Base-by-base conservation (phyloP, 1,140 invertebrate species). In the Monomorium pharaonis region DNA sequence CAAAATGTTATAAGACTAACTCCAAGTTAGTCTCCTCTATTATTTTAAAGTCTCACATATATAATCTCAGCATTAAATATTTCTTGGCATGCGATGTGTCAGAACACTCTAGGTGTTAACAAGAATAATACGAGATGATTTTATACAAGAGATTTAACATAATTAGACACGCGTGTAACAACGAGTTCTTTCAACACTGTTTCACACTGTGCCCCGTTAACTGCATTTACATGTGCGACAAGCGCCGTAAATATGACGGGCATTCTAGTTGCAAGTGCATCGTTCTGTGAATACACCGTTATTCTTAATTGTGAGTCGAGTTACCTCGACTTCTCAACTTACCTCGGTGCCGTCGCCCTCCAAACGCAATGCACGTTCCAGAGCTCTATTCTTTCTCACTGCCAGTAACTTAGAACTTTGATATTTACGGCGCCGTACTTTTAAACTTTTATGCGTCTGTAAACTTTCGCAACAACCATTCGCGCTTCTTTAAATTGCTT, bases 231-330 rank as follows among this genome's bases (percentile, higher is more conserved):
- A 72, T 83, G 24, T 24, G 51, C 33, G 49, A 81, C 63, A 70
- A 72, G 65, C n/a, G 44, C 44, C 47, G 76, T 44, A 24, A 30
- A 72, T 65, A 78, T 16, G 49, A 67, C n/a, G 72, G 33, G 44
- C 9, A 76, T 81, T 69, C 51, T 56, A 72, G 24, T 56, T 72
- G 47, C 33, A 80, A 78, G 49, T 80, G 77, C 77, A 80, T 69
- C 60, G 62, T 80, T 80, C 62, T 72, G 62, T 42, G 24, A 58
- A 56, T 83, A 33, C 51, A 83, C 78, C 67, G 78, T 83, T 83
- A 83, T 27, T 72, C 42, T 27, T 70, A 58, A 67, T 67, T 67
- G 63, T 44, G 21, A 51, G 62, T n/a, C 76, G 75, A 56, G 7
- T 69, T 16, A 2, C n/a, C n/a, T n/a, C n/a, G 3, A 54, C n/a